Evolutionary conservation across 2,113 vertebrate species (phyloP).

Genomic region (Hystrix cristata): DNA sequence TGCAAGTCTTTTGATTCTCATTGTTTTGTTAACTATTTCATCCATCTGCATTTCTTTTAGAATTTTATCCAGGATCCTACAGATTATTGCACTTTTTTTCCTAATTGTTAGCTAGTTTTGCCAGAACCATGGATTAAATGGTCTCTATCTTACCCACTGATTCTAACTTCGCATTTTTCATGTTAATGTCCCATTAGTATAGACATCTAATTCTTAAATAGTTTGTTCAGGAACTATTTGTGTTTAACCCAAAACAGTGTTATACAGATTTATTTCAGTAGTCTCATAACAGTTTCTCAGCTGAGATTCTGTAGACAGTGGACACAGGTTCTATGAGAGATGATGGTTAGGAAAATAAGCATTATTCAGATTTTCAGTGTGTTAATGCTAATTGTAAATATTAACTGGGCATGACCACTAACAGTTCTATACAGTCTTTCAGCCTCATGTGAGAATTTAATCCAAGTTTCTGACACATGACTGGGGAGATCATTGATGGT

Average conservation of each 20-base stretch:
- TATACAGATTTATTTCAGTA: constrained; percentile 15
- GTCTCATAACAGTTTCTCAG: neutral
- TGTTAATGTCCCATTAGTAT: neutral
- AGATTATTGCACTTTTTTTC: neutral
- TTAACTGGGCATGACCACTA: neutral
- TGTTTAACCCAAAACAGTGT: neutral
- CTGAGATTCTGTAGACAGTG: neutral
- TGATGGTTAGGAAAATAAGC: neutral
- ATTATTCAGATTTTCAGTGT: neutral
- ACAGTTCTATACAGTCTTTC: neutral
- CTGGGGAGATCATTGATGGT: neutral
- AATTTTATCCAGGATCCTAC: neutral
- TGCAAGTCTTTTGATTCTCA: neutral
- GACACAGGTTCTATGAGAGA: neutral
- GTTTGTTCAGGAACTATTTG: neutral
- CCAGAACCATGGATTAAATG: neutral
- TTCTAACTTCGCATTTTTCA: neutral
- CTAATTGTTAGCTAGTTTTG: neutral
- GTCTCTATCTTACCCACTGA: neutral
- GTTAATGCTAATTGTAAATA: neutral
- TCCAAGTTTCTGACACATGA: neutral
- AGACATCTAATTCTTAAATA: neutral
- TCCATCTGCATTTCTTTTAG: constrained; percentile 30
- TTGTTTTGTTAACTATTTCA: constrained; percentile 12
- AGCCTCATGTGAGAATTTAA: neutral